These are phyloP conservation scores for Drosophila acutilabella DNA, from an alignment of 2,888 invertebrate species.

Conservation along the genomic window DNA sequence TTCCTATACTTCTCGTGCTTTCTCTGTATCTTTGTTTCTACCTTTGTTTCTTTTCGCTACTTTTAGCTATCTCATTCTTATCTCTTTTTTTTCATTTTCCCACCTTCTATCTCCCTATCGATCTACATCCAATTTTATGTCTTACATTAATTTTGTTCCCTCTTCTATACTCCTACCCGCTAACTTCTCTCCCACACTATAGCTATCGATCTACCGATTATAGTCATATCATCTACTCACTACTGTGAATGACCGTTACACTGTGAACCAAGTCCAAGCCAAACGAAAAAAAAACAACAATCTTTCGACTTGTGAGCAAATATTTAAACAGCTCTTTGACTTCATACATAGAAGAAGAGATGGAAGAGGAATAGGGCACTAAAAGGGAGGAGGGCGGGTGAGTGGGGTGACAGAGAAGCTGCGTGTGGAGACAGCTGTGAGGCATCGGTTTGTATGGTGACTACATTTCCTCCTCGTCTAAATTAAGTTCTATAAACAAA, in stretches of 20 bases:
- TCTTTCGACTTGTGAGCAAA: slow-evolving; percentile 33
- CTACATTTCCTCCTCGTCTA: slow-evolving; percentile 36
- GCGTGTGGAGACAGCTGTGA: slow-evolving; percentile 24
- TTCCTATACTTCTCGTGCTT: no score
- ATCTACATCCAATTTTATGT: no score
- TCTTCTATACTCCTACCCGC: no score
- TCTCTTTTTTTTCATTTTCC: no score
- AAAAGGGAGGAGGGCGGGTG: not conserved
- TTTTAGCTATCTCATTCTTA: no score
- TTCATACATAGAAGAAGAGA: not conserved
- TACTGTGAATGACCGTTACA: slow-evolving; percentile 9
- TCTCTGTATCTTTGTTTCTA: no score
- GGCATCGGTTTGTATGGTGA: slow-evolving; percentile 21
- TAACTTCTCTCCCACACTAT: no score
- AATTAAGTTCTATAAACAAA: slow-evolving; percentile 73
- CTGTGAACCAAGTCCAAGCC: slow-evolving; percentile 12
- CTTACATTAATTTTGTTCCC: no score
- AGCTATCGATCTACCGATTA: slow-evolving; percentile 7
- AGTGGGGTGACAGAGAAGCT: not conserved
- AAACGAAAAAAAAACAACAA: slow-evolving; percentile 9
- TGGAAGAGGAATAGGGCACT: not conserved
- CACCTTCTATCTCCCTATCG: no score
- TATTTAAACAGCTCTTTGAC: slow-evolving; percentile 51
- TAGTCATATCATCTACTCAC: not conserved
- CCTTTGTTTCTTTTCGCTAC: no score